phyloP scores from a whole-genome alignment of 2,888 invertebrate species.

The Actias luna region DNA sequence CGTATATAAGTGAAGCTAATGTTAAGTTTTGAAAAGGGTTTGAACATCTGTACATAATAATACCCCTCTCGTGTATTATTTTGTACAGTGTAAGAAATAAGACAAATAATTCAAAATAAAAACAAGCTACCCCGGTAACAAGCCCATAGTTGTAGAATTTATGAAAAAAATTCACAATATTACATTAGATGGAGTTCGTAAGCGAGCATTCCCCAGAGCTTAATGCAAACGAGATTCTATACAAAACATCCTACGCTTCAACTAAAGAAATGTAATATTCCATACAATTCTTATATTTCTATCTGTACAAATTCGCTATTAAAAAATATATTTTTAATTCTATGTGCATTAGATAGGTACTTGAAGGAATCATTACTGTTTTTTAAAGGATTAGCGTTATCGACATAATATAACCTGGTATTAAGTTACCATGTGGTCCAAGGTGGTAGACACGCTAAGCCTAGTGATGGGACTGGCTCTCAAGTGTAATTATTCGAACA shows the following conservation, averaged over 20 bases:
- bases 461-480: too few relatives aligned
- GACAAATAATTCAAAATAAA: not conserved
- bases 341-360: not conserved
- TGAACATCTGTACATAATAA: too few relatives aligned
- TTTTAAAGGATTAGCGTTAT: too few relatives aligned
- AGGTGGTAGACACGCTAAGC: too few relatives aligned
- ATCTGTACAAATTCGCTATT: not conserved
- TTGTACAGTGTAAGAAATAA: too few relatives aligned
- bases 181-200: not conserved
- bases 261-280: not conserved
- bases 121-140: not conserved
- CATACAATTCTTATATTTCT: not conserved
- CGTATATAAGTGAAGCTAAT: too few relatives aligned
- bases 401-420: too few relatives aligned
- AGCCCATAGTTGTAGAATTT: not conserved
- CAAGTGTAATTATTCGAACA: too few relatives aligned
- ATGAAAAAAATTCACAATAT: conserved; percentile 8
- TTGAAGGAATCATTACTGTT: too few relatives aligned
- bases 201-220: conserved; percentile 7
- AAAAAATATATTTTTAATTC: conserved; percentile 2
- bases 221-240: not conserved
- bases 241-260: not conserved
- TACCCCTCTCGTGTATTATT: too few relatives aligned
- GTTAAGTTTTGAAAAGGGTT: too few relatives aligned
- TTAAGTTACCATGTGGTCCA: too few relatives aligned